Percentiles rank a stretch among this genome's conserved stretches.
Evolutionary conservation across 2,797 vertebrate genomes (phyloP).

Genomic region (Xenentodon cancila): DNA sequence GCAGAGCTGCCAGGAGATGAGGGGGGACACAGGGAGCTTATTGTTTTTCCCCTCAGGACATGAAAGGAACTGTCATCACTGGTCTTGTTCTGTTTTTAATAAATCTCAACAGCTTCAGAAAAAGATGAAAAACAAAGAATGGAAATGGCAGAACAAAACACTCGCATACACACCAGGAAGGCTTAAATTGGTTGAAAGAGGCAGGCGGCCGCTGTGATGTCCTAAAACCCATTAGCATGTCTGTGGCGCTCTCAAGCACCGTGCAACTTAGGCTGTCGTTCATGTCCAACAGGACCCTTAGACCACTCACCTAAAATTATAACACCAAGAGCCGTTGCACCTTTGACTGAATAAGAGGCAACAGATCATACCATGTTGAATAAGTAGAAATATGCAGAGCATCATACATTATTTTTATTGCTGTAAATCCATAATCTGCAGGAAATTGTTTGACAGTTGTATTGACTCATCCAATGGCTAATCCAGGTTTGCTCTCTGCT

Average conservation of each 20-base stretch:
- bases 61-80: conserved; percentile 74
- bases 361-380: too few species aligned
- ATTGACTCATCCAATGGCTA: too few species aligned
- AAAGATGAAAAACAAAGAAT: conserved; percentile 52
- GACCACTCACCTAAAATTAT: too few species aligned
- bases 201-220: conserved; percentile 19
- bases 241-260: conserved; percentile 40
- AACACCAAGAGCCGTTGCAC: too few species aligned
- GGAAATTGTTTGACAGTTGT: too few species aligned
- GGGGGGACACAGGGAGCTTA: conserved; percentile 60
- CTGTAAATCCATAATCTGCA: too few species aligned
- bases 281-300: conserved; percentile 28
- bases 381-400: too few species aligned
- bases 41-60: conserved; percentile 65
- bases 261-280: conserved; percentile 19
- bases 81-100: conserved; percentile 70
- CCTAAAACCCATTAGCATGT: conserved; percentile 28
- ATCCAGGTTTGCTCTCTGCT: too few species aligned
- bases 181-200: conserved; percentile 57
- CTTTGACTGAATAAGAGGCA: too few species aligned
- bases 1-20: conserved; percentile 57
- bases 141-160: conserved; percentile 31
- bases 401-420: too few species aligned
- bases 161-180: conserved; percentile 17
- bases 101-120: conserved; percentile 60